Evolutionary conservation across 2,797 vertebrate species (phyloP).

Genomic region (Phrynocephalus vlangalii): DNA sequence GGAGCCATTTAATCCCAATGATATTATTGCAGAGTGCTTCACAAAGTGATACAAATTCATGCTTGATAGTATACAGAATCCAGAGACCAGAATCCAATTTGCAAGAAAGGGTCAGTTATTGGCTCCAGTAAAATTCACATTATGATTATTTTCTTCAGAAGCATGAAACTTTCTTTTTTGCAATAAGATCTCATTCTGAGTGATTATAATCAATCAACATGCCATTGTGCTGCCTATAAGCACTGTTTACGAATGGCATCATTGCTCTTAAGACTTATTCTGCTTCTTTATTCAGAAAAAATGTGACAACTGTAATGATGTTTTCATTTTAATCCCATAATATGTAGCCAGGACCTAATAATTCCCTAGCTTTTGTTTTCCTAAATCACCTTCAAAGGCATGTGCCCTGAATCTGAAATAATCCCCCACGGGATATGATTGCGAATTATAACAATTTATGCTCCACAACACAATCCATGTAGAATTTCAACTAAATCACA

Average conservation of each 20-base stretch:
- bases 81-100: conserved; percentile 50
- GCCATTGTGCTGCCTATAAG: neutral
- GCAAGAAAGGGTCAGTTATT: conserved; percentile 5
- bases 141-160: neutral
- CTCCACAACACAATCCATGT: conserved; percentile 37
- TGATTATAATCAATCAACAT: conserved; percentile 41
- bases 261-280: conserved; percentile 23
- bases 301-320: conserved; percentile 23
- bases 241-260: neutral
- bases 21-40: conserved; percentile 46
- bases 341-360: neutral
- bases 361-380: neutral
- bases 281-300: conserved; percentile 33
- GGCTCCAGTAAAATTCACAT: conserved; percentile 27
- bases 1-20: conserved; percentile 53
- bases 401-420: conserved; percentile 6
- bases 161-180: neutral
- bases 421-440: neutral
- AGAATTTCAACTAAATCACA: conserved; percentile 60
- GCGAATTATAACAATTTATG: conserved; percentile 30
- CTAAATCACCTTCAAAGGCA: conserved; percentile 4
- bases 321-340: conserved; percentile 27
- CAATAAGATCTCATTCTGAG: conserved; percentile 25
- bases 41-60: conserved; percentile 43
- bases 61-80: conserved; percentile 19